Conservation (phyloP, 1,140 invertebrate species). For the Linepithema humile region DNA sequence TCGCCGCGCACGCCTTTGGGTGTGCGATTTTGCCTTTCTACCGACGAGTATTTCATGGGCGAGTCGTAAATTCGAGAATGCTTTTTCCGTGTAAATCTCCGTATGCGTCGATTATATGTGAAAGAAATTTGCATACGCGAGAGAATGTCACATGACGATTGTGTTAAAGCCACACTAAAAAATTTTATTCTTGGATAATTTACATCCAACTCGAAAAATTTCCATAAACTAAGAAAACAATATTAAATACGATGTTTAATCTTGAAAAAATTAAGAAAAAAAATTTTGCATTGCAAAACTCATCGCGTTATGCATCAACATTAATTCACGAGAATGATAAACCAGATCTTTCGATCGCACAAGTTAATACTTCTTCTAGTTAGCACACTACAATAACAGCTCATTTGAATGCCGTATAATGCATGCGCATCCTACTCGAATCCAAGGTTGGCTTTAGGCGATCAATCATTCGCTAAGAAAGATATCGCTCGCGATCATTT, state of each 20-base stretch:
- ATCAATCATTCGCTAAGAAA: slow-evolving; percentile 50
- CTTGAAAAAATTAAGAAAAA: not conserved
- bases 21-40: not conserved
- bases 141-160: not conserved
- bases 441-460: not conserved
- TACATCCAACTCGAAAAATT: not conserved
- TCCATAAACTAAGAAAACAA: not conserved
- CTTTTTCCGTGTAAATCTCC: not conserved
- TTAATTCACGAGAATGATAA: not conserved
- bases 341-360: not conserved
- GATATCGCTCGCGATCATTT: not conserved
- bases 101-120: not conserved
- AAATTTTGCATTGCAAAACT: not conserved
- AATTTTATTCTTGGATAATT: not conserved
- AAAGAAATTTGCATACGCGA: not conserved
- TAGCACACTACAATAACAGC: slow-evolving; percentile 18
- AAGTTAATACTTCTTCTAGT: too few relatives aligned
- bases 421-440: not conserved
- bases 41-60: not conserved
- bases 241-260: not conserved
- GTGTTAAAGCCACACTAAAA: not conserved
- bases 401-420: slow-evolving; percentile 23
- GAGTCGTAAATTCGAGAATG: not conserved
- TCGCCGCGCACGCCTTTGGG: not conserved
- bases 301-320: slow-evolving; percentile 44